Percentiles rank a stretch among this genome's conserved stretches.
phyloP scores from a whole-genome alignment of 2,113 vertebrate genomes.

The Leptosomus discolor region DNA sequence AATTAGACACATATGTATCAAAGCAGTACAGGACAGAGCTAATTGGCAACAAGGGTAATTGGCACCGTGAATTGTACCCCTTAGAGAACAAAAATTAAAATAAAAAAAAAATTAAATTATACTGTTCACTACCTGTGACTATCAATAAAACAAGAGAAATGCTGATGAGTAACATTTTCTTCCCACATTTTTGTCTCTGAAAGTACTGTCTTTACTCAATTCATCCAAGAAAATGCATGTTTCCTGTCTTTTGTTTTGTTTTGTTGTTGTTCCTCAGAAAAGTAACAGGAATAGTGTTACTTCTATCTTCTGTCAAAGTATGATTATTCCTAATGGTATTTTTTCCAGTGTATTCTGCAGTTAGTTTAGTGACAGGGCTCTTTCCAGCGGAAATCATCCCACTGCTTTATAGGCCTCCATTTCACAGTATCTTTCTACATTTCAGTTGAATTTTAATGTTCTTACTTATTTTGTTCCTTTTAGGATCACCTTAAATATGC shows the following conservation, averaged over 20 bases:
- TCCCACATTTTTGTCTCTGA: not conserved
- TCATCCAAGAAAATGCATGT: accelerated
- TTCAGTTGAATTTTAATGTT: not conserved
- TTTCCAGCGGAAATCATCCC: not conserved
- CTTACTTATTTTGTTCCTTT: not conserved
- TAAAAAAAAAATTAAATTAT: too few relatives aligned
- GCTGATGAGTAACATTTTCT: not conserved
- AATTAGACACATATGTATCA: not conserved
- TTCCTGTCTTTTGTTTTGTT: not conserved
- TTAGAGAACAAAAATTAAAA: not conserved
- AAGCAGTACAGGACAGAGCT: not conserved
- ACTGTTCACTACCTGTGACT: not conserved
- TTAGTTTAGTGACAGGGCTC: not conserved
- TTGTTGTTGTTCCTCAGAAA: not conserved
- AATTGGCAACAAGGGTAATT: not conserved
- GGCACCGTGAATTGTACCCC: not conserved
- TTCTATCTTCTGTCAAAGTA: not conserved
- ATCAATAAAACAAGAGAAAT: not conserved
- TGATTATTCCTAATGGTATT: not conserved
- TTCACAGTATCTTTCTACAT: not conserved
- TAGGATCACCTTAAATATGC: not conserved
- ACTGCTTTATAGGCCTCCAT: not conserved
- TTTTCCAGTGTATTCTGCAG: not conserved
- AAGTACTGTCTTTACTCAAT: not conserved
- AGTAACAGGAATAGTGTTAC: not conserved